Evolutionary conservation across 1,140 invertebrate genomes (phyloP).

Genomic region (Polypedilum vanderplanki): DNA sequence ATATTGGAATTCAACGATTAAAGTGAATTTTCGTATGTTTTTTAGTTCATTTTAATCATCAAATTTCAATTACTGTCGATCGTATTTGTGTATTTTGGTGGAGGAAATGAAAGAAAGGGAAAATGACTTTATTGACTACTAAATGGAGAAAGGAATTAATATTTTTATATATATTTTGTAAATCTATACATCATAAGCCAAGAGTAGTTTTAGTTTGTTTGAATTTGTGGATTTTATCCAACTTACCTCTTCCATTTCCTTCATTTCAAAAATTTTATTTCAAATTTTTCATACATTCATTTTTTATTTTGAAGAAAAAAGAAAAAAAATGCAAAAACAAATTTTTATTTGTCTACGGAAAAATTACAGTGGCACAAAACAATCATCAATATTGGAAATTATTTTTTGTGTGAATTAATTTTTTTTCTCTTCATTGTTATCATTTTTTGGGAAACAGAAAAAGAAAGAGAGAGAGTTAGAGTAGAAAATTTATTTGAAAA

Average conservation of each 20-base stretch:
- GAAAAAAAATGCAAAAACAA: neutral
- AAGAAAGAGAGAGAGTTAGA: neutral
- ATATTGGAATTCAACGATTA: too few species aligned
- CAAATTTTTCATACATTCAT: neutral
- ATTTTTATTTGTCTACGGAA: conserved; percentile 2
- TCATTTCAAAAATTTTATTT: conserved; percentile 1
- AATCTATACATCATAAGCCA: neutral
- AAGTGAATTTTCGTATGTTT: too few species aligned
- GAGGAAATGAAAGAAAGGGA: too few species aligned
- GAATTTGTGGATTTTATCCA: neutral
- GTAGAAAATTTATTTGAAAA: neutral
- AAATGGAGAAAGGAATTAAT: too few species aligned
- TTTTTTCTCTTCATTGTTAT: neutral
- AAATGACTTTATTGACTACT: too few species aligned
- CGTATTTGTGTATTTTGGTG: too few species aligned
- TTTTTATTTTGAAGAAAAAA: neutral
- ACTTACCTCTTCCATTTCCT: conserved; percentile 28
- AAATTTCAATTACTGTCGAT: too few species aligned
- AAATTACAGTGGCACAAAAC: conserved; percentile 5
- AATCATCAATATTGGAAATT: neutral
- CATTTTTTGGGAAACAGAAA: neutral
- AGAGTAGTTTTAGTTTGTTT: conserved; percentile 4
- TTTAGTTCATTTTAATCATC: too few species aligned
- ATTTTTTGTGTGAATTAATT: neutral
- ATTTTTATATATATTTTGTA: too few species aligned